phyloP scores from a whole-genome alignment of 2,888 invertebrate genomes.

The Caenorhabditis becei region DNA sequence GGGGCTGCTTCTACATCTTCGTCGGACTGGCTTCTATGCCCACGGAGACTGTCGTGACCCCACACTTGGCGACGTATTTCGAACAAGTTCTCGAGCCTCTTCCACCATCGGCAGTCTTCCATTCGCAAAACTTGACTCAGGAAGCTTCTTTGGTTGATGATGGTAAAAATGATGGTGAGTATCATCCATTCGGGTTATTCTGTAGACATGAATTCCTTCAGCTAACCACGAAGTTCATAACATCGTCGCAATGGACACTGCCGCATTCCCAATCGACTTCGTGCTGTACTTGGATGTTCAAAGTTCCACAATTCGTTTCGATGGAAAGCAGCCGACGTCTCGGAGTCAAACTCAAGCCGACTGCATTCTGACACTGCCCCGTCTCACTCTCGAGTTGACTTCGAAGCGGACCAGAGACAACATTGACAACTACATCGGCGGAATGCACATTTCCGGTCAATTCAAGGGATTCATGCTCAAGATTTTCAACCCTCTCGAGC shows the following conservation, averaged over 20 bases:
- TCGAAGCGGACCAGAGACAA: constrained; percentile 83
- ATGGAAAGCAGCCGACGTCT: constrained; percentile 68
- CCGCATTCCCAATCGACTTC: constrained; percentile 96
- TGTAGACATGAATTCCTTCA: constrained; percentile 1
- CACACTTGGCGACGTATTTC: constrained; percentile 92
- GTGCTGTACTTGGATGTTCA: constrained; percentile 99
- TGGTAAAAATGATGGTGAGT: constrained; percentile 44
- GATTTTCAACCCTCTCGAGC: constrained; percentile 91
- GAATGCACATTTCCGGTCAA: constrained; percentile 93
- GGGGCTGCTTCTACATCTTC: constrained; percentile 94
- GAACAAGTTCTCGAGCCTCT: constrained; percentile 87
- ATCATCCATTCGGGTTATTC: not conserved
- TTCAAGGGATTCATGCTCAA: constrained; percentile 97
- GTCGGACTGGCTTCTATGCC: constrained; percentile 97
- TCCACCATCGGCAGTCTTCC: constrained; percentile 59
- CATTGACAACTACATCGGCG: constrained; percentile 61
- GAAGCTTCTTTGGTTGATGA: constrained; percentile 36
- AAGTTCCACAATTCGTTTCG: constrained; percentile 94
- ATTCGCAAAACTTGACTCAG: constrained; percentile 30
- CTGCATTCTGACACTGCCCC: constrained; percentile 88
- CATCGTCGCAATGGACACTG: constrained; percentile 78
- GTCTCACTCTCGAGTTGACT: constrained; percentile 97
- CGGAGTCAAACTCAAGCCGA: constrained; percentile 75
- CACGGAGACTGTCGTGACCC: constrained; percentile 96
- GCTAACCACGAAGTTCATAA: constrained; percentile 57